A percentile compares a stretch with the other conserved stretches of the same genome.
phyloP scores from a whole-genome alignment of 2,888 invertebrate species.

The Athalia rosae region DNA sequence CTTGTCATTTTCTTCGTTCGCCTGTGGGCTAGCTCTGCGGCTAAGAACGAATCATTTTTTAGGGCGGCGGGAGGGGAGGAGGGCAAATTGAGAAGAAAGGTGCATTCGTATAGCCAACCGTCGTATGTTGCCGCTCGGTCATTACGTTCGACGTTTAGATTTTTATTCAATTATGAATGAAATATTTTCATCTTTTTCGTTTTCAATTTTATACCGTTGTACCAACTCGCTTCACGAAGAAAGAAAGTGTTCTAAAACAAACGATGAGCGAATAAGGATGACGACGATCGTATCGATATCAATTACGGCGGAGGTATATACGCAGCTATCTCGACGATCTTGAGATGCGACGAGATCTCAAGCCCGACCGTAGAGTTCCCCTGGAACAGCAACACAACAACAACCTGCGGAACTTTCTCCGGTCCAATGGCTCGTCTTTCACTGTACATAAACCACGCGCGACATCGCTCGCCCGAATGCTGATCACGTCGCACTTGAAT shows the following conservation, averaged over 20 bases:
- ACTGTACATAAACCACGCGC: neutral
- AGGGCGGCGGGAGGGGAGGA: neutral
- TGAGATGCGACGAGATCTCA: slow-evolving; percentile 23
- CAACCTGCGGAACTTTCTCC: slow-evolving; percentile 13
- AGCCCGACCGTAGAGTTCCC: neutral
- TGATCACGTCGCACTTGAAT: neutral
- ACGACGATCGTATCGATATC: slow-evolving; percentile 18
- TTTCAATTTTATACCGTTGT: neutral
- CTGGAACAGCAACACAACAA: no score
- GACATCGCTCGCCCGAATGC: neutral
- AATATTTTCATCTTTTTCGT: neutral
- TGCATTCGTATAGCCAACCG: neutral
- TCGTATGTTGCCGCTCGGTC: neutral
- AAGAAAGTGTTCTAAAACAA: slow-evolving; percentile 17
- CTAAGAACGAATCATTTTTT: no score
- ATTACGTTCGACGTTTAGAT: neutral
- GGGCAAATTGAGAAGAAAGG: neutral
- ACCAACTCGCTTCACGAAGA: neutral
- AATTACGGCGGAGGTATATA: slow-evolving; percentile 24
- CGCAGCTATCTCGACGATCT: slow-evolving; percentile 8
- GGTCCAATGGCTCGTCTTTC: slow-evolving; percentile 7
- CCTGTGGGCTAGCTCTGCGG: neutral
- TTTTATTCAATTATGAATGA: no score
- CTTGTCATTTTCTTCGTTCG: slow-evolving; percentile 29
- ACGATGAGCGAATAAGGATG: neutral